Conservation (phyloP, 1,140 invertebrate species). For the Eriosoma lanigerum region DNA sequence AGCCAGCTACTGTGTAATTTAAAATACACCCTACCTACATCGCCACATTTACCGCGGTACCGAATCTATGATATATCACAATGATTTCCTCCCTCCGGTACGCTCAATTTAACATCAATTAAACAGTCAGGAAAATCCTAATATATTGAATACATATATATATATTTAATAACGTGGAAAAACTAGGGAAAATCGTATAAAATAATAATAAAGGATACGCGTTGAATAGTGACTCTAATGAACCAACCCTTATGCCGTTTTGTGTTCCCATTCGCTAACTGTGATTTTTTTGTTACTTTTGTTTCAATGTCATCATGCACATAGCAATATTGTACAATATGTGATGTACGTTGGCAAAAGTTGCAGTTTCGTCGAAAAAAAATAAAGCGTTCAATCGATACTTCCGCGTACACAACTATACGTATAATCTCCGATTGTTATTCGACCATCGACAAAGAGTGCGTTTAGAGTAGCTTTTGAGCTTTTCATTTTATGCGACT, state of each 20-base stretch:
- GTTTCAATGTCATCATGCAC: slow-evolving; percentile 9
- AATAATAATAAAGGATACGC: slow-evolving; percentile 24
- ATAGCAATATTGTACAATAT: too few relatives aligned
- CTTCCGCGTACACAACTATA: background rate
- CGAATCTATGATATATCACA: background rate
- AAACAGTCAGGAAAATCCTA: slow-evolving; percentile 14
- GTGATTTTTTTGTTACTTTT: slow-evolving; percentile 40
- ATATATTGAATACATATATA: background rate
- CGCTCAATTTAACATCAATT: slow-evolving; percentile 50
- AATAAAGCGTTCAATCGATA: slow-evolving; percentile 42
- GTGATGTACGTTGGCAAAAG: background rate
- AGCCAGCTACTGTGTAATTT: slow-evolving; percentile 29
- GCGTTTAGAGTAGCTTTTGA: slow-evolving; percentile 21
- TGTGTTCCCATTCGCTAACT: background rate
- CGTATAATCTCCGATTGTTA: background rate
- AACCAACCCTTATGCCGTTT: background rate
- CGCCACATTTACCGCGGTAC: too few relatives aligned
- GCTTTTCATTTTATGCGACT: slow-evolving; percentile 9
- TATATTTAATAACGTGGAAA: background rate
- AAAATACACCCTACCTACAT: slow-evolving; percentile 2
- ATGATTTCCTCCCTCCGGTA: slow-evolving; percentile 12
- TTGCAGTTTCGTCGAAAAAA: background rate
- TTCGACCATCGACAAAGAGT: background rate
- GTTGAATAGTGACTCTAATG: slow-evolving; percentile 31
- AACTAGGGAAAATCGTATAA: background rate